These are phyloP conservation scores for Idaea aversata DNA, from an alignment of 2,888 invertebrate genomes.

Conservation along the genomic window DNA sequence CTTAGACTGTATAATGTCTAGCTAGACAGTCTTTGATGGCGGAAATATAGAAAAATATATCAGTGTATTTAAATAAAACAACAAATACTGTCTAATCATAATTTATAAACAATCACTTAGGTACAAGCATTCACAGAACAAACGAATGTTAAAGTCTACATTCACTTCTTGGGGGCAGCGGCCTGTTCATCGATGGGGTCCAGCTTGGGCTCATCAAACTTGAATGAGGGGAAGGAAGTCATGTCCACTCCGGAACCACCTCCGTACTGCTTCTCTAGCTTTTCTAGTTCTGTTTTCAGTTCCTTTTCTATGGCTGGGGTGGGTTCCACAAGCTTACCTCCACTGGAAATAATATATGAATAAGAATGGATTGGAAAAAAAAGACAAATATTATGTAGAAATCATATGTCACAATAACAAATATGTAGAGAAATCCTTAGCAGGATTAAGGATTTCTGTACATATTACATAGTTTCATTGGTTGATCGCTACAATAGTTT, in stretches of 20 bases:
- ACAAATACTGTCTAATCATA: conserved; percentile 26
- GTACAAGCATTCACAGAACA: conserved; percentile 26
- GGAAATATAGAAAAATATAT: too few relatives aligned
- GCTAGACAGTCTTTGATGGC: too few relatives aligned
- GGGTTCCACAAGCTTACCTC: conserved; percentile 91
- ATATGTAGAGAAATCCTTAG: too few relatives aligned
- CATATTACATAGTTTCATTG: too few relatives aligned
- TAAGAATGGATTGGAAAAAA: not conserved
- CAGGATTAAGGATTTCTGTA: too few relatives aligned
- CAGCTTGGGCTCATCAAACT: conserved; percentile 87
- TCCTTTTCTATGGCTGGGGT: conserved; percentile 88
- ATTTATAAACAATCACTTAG: conserved; percentile 26
- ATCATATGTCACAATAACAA: too few relatives aligned
- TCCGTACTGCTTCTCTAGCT: conserved; percentile 88
- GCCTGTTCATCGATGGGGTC: conserved; percentile 82
- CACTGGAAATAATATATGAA: conserved; percentile 71
- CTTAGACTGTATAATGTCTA: too few relatives aligned
- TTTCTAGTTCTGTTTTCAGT: conserved; percentile 88
- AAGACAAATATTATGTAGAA: too few relatives aligned
- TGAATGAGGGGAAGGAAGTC: conserved; percentile 93
- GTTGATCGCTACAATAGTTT: too few relatives aligned
- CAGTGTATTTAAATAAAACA: conserved; percentile 15
- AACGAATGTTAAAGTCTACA: conserved; percentile 21
- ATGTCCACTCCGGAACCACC: conserved; percentile 90
- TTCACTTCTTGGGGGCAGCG: conserved; percentile 56